These are phyloP conservation scores for Micromussa lordhowensis DNA, from an alignment of 92 coral and sea anemone genomes.

Conservation along the genomic window DNA sequence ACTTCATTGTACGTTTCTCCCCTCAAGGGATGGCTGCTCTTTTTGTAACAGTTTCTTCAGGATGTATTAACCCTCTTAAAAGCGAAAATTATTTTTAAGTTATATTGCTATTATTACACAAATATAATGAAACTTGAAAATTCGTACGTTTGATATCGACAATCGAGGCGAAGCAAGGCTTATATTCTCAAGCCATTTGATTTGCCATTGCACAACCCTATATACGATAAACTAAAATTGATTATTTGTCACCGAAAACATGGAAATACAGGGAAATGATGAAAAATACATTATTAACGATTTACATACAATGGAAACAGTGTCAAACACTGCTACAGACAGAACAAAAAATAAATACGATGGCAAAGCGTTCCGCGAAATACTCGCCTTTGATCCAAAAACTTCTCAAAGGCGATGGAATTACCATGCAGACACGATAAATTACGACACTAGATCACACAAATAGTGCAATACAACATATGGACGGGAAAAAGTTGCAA, in stretches of 20 bases:
- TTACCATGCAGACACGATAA: background rate
- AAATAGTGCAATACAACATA: background rate
- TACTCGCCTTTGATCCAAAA: background rate
- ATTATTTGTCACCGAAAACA: background rate
- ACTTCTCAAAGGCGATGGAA: background rate
- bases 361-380: background rate
- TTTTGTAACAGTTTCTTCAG: background rate
- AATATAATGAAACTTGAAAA: background rate
- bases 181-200: background rate
- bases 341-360: background rate
- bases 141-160: constrained; percentile 25
- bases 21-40: background rate
- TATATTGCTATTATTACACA: background rate
- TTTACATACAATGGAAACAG: constrained; percentile 31
- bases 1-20: background rate
- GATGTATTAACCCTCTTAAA: background rate
- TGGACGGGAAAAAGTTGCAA: background rate
- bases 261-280: background rate
- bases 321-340: constrained; percentile 41
- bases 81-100: background rate
- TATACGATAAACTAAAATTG: background rate
- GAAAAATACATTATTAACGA: constrained; percentile 35
- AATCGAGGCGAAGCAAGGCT: background rate
- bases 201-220: background rate
- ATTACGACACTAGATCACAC: background rate